Base-by-base conservation (phyloP, 2,113 vertebrate species). In the Oncorhynchus mykiss region DNA sequence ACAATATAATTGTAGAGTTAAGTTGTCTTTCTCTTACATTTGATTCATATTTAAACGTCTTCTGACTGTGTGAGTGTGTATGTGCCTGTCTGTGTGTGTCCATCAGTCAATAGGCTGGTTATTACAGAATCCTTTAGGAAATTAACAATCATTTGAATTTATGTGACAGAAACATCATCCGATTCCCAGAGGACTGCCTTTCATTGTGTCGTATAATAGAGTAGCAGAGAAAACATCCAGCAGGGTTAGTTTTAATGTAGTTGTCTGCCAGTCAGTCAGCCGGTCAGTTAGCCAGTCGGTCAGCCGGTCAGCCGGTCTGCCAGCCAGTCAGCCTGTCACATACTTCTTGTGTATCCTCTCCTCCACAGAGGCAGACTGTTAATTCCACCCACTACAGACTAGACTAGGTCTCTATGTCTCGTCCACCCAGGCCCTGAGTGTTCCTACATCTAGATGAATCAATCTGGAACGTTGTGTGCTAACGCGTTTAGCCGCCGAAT, bases 1-100 rank as follows among this genome's bases (percentile, higher is more conserved):
- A 71, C 85, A 73, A 73, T 85, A 84, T 84, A 84, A 70, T 67
- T 7, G 22, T 11, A 27, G 67, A 81, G 78, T 79, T 74, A 72
- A 87, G 80, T 81, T 84, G 34, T 72, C 34, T 25, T 20, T 45
- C 39, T 45, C 39, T 45, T 45, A 45, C 39, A 45, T 34, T 14
- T 22, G 20, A 54, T 4, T 54, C 18, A 54, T 54, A 54, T 14
- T 18, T 5, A 16, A 54, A 54, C 49, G 2, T 45, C 9, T 45
- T 45, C 39, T 45, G 39, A 11, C 39, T 45, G 39, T 45, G 39
- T 45, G 39, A 45, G 54, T 57, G 16, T 57, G 16, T 57, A 6
- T 3, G 54, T 20, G 16, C 18, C 14, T 57, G 54, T 57, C 3
- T 57, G 54, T 57, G 54, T 57, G 6, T 20, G 54, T 57, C 6